Base-by-base conservation (phyloP, 2,113 vertebrate species). In the Atlantisia rogersi region DNA sequence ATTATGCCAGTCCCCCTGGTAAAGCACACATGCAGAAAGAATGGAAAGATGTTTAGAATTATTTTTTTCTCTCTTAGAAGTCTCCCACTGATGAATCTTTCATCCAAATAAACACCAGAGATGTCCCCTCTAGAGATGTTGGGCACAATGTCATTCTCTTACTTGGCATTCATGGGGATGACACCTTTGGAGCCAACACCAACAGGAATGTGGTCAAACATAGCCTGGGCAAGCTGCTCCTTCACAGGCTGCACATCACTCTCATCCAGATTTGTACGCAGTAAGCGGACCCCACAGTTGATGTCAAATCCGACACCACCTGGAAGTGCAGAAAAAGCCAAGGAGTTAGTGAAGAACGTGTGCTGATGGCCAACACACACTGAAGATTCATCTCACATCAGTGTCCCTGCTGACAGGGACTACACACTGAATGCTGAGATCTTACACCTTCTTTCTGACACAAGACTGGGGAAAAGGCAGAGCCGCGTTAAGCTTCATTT, bases 121-220 rank as follows among this genome's bases (percentile, higher is more conserved):
- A 60, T 5, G 14, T 10, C 11, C n/a, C 12, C 40, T 73, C 42
- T 25, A 69, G 70, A 6, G 22, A 82, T 20, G 22, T 2, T 2
- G 10, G 2, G 4, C 40, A 31, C 9, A 29, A 60, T 29, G 50
- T 17, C 31, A 31, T 46, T 85, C 42, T 84, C 98, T 98, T 98
- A 99, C 99, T 99, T 99, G 94, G 99, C 99, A 46, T 97, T 98
- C 99, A 99, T 99, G 11, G 99, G 99, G 92, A 99, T 99, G 92
- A 99, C 99, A 2, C 99, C 99, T 94, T 99, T 99, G 60, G 99
- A 99, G 9, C 99, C 99, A 0, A 99, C 99, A 4, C 99, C 99
- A 18, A 99, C 99, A 7, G 99, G 99, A 94, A 99, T 99, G 96
- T 99, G 99, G 95, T 99, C 99, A 71, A 99, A 99, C 98, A 99